These are phyloP conservation scores for Antheraea mylitta DNA, from an alignment of 1,140 invertebrate genomes.

Conservation along the genomic window DNA sequence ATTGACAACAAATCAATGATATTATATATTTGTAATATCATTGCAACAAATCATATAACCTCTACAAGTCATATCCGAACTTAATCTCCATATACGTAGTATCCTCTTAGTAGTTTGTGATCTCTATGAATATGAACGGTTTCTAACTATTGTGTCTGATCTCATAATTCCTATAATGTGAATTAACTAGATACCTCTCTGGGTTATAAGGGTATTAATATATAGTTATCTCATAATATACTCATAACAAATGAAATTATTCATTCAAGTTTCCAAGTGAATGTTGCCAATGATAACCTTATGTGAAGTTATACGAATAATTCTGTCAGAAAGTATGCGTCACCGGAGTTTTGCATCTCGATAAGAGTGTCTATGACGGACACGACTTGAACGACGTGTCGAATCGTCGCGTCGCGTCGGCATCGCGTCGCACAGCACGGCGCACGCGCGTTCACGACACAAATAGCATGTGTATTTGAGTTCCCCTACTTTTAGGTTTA, in stretches of 20 bases:
- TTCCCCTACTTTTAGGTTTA: slow-evolving; percentile 52
- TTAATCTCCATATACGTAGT: no score
- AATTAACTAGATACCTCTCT: no score
- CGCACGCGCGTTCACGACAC: slow-evolving; percentile 47
- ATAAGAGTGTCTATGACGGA: slow-evolving; percentile 13
- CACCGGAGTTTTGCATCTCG: slow-evolving; percentile 18
- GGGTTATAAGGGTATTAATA: no score
- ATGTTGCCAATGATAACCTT: slow-evolving; percentile 15
- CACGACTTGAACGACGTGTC: slow-evolving; percentile 17
- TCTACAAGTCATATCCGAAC: no score
- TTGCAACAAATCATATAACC: no score
- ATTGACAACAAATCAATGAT: background rate
- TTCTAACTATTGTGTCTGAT: no score
- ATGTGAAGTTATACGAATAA: background rate
- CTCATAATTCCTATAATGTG: no score
- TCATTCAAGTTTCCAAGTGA: slow-evolving; percentile 2
- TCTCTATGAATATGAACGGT: no score
- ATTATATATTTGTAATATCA: no score
- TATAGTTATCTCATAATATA: no score
- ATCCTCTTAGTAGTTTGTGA: no score
- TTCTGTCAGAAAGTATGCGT: background rate
- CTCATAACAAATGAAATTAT: background rate
- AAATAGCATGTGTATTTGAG: slow-evolving; percentile 69
- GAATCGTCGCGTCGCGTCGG: slow-evolving; percentile 16
- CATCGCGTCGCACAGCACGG: slow-evolving; percentile 27